Evolutionary conservation across 2,888 invertebrate genomes (phyloP).

Genomic region (Drosophila monieri): DNA sequence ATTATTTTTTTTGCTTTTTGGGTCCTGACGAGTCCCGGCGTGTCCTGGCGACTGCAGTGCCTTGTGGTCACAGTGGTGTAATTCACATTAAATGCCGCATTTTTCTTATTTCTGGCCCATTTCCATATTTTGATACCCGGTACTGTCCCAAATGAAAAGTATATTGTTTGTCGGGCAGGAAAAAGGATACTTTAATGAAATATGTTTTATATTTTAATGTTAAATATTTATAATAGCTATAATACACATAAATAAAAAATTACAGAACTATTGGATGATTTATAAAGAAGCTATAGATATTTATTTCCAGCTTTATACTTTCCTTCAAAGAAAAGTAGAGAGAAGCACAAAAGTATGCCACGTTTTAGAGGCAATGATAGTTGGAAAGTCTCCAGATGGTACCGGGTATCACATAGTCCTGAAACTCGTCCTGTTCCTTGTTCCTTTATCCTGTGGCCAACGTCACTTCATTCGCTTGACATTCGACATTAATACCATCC

Average conservation of each 20-base stretch:
- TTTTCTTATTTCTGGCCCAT: conserved; percentile 73
- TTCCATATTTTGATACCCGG: conserved; percentile 55
- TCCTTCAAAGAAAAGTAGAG: background rate
- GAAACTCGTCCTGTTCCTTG: background rate
- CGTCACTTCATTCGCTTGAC: conserved; percentile 73
- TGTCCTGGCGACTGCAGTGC: conserved; percentile 24
- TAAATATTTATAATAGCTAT: too few relatives aligned
- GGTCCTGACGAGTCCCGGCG: conserved; percentile 3
- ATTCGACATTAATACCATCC: conserved; percentile 77
- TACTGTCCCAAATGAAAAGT: background rate
- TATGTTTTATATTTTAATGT: too few relatives aligned
- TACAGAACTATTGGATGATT: background rate
- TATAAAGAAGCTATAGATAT: background rate
- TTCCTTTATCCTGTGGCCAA: conserved; percentile 44
- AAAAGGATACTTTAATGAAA: too few relatives aligned
- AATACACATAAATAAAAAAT: too few relatives aligned
- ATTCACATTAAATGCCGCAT: conserved; percentile 83
- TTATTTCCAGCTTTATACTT: background rate
- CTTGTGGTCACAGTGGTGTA: conserved; percentile 84
- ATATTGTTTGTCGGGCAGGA: background rate
- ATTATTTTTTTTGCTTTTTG: background rate
- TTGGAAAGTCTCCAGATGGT: background rate
- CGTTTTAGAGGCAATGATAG: background rate
- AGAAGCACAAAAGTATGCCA: background rate
- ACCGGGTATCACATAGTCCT: conserved; percentile 2